phyloP scores from a whole-genome alignment of 1,140 invertebrate genomes.

The Alviniconcha marisindica region DNA sequence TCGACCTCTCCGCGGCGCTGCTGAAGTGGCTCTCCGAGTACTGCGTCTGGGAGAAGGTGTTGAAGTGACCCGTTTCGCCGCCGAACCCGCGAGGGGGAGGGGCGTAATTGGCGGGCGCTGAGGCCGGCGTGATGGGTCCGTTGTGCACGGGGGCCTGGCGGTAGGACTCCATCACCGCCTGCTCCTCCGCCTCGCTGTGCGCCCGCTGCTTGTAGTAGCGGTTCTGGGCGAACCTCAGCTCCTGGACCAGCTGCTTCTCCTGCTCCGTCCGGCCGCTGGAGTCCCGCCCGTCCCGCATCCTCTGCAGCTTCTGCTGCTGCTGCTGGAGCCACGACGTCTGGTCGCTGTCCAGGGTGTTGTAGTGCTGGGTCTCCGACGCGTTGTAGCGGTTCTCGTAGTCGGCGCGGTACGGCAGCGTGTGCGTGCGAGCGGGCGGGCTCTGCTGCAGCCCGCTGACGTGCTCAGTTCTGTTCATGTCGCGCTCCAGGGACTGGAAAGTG shows the following conservation, averaged over 20 bases:
- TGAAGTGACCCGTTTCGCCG: slow-evolving; percentile 35
- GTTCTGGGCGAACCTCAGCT: slow-evolving; percentile 71
- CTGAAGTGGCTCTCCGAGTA: slow-evolving; percentile 44
- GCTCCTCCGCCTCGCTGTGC: slow-evolving; percentile 66
- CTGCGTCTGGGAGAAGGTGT: slow-evolving; percentile 41
- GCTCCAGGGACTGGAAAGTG: slow-evolving; percentile 37
- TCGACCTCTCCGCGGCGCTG: slow-evolving; percentile 51
- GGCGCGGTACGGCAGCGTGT: slow-evolving; percentile 65
- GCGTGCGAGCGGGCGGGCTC: slow-evolving; percentile 40
- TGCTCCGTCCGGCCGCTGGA: slow-evolving; percentile 56
- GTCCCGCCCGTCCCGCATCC: slow-evolving; percentile 66
- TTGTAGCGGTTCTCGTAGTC: slow-evolving; percentile 68
- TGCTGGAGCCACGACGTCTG: slow-evolving; percentile 74
- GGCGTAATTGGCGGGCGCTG: slow-evolving; percentile 10
- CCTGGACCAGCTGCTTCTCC: slow-evolving; percentile 73
- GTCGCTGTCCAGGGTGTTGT: slow-evolving; percentile 55
- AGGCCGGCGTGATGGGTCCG: slow-evolving; percentile 56
- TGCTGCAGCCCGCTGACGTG: slow-evolving; percentile 41
- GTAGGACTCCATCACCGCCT: slow-evolving; percentile 59
- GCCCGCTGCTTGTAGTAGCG: slow-evolving; percentile 68
- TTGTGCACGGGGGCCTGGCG: slow-evolving; percentile 53
- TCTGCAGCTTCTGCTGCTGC: slow-evolving; percentile 75
- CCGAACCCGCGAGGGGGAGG: slow-evolving; percentile 45
- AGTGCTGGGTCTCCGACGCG: slow-evolving; percentile 45
- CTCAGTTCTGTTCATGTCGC: slow-evolving; percentile 48